Evolutionary conservation across 2,113 vertebrate genomes (phyloP).

Genomic region (Microcebus ravelobensis): DNA sequence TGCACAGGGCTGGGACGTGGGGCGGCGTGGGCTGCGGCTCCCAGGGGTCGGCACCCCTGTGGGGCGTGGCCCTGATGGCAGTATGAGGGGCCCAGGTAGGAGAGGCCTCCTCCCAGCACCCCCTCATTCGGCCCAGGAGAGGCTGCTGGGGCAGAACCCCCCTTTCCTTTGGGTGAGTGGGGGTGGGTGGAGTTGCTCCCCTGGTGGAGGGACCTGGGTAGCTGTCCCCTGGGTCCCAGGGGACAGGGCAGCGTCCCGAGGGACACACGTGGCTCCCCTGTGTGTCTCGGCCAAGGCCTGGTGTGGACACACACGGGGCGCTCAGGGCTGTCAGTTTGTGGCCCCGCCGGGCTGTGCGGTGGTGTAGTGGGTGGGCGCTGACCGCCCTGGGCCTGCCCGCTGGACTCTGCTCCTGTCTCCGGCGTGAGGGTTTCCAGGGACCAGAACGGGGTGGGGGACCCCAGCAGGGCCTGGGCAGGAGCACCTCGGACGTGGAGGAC

Average conservation of each 20-base stretch:
- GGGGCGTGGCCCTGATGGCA: no score
- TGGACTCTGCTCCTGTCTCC: not conserved
- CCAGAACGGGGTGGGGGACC: not conserved
- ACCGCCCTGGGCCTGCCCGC: not conserved
- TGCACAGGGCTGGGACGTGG: not conserved
- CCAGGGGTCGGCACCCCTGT: not conserved
- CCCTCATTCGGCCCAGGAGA: not conserved
- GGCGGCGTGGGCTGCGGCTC: not conserved
- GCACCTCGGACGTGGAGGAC: not conserved
- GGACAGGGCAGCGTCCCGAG: no score
- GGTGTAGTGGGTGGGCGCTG: not conserved
- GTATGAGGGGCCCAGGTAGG: not conserved
- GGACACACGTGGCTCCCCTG: no score
- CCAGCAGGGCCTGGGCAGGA: not conserved
- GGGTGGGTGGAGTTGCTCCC: not conserved
- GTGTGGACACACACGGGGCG: no score
- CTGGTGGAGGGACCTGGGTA: rapidly evolving
- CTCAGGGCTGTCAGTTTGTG: no score
- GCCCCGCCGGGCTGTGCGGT: not conserved
- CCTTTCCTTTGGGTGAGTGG: not conserved
- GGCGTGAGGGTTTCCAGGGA: not conserved
- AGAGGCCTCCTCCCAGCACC: not conserved
- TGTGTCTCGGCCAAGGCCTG: no score
- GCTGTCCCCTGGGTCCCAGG: rapidly evolving
- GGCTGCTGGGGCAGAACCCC: not conserved